These are phyloP conservation scores for Mastomys coucha DNA, from an alignment of 2,113 vertebrate species.

Conservation along the genomic window DNA sequence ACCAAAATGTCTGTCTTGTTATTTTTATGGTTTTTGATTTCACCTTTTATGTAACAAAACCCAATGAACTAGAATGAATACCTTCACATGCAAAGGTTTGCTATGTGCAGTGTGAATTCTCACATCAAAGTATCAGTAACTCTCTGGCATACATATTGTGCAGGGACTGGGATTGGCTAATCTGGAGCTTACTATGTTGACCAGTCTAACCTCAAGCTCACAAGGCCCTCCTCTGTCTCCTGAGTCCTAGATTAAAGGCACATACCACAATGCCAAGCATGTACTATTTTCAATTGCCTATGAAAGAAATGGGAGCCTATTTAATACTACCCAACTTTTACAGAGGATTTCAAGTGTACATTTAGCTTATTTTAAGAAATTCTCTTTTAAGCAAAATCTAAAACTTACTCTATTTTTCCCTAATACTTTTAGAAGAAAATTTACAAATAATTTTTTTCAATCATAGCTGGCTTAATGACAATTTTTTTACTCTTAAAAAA, in stretches of 20 bases:
- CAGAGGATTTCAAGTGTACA: conserved; percentile 28
- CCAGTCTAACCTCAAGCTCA: neutral
- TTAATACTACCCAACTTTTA: neutral
- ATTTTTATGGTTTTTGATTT: neutral
- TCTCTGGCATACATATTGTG: rapidly evolving
- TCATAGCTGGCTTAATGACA: neutral
- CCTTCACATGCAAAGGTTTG: rapidly evolving
- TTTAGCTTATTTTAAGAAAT: neutral
- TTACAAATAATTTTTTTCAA: neutral
- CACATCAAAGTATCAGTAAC: neutral
- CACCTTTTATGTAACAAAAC: neutral
- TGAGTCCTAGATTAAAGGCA: neutral
- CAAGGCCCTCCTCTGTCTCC: neutral
- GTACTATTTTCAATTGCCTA: neutral
- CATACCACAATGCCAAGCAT: neutral
- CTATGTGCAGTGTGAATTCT: neutral
- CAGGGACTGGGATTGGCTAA: neutral
- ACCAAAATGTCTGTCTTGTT: neutral
- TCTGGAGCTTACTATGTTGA: neutral
- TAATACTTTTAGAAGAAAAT: neutral
- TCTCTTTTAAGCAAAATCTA: neutral
- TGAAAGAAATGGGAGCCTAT: neutral
- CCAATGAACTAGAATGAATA: neutral
- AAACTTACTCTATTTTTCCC: neutral
- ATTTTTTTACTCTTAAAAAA: neutral